Percentiles rank a stretch among this genome's conserved stretches.
Conservation (phyloP, 2,113 vertebrate species). For the Herpailurus yagouaroundi region DNA sequence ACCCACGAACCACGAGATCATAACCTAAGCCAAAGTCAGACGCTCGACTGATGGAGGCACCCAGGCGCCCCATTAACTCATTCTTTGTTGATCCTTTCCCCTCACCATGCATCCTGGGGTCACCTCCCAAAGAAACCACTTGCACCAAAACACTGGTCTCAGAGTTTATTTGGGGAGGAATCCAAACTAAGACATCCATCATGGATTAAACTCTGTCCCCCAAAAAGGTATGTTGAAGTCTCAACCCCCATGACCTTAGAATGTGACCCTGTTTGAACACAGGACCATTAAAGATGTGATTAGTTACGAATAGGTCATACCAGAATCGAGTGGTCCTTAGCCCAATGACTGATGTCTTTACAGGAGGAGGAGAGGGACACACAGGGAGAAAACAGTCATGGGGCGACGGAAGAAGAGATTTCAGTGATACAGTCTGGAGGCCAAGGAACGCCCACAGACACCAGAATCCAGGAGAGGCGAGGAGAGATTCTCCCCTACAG, state of each 20-base stretch:
- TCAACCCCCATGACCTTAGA: neutral
- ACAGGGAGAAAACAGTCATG: neutral
- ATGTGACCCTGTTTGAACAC: neutral
- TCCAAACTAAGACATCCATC: neutral
- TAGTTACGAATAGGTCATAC: neutral
- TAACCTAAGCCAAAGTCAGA: too few relatives aligned
- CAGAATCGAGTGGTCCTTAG: neutral
- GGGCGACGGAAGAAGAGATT: neutral
- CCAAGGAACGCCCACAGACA: neutral
- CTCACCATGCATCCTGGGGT: neutral
- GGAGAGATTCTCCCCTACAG: fast-evolving
- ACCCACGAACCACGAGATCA: too few relatives aligned
- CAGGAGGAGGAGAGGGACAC: neutral
- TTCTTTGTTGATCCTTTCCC: neutral
- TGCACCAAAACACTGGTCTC: neutral
- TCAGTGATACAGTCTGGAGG: neutral
- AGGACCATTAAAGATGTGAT: too few relatives aligned
- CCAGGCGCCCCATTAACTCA: neutral
- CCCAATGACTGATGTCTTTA: neutral
- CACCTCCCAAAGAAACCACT: neutral
- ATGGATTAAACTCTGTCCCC: neutral
- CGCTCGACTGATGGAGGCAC: too few relatives aligned
- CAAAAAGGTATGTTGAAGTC: neutral
- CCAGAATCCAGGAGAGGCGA: neutral
- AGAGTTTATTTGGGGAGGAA: neutral